Conservation (phyloP, 2,797 vertebrate species). For the Acanthurus leucopareius region DNA sequence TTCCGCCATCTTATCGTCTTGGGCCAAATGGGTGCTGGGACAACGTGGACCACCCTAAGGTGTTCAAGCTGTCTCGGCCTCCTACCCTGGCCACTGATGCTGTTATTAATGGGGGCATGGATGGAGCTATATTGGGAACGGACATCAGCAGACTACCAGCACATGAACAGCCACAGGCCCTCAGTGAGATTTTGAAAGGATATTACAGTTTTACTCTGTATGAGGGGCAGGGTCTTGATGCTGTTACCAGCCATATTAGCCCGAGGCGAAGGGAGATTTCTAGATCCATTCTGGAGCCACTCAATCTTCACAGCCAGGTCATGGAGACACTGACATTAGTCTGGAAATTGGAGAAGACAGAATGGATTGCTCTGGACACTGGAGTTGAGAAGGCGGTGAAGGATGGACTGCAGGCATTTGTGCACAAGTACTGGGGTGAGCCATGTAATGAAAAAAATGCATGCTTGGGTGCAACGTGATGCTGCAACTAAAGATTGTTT, state of each 20-base stretch:
- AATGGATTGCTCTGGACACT: conserved; percentile 70
- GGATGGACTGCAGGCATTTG: conserved; percentile 83
- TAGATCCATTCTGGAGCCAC: conserved; percentile 62
- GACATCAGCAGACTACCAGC: conserved; percentile 59
- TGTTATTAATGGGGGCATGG: conserved; percentile 90
- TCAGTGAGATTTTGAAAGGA: conserved; percentile 83
- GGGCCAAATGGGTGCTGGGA: conserved; percentile 92
- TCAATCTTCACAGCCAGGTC: conserved; percentile 79
- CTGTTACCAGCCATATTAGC: conserved; percentile 62
- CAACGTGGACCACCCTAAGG: conserved; percentile 75
- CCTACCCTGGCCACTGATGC: conserved; percentile 84
- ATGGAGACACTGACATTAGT: conserved; percentile 78
- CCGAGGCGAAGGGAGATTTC: conserved; percentile 82
- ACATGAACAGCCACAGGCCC: conserved; percentile 43
- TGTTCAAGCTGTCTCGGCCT: conserved; percentile 81
- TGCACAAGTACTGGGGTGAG: conserved; percentile 88
- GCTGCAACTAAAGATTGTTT: background rate
- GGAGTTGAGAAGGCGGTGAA: conserved; percentile 70
- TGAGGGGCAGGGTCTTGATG: conserved; percentile 65
- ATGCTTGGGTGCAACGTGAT: no score
- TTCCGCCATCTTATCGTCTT: conserved; percentile 56
- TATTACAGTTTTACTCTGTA: conserved; percentile 83
- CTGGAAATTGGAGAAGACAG: conserved; percentile 77
- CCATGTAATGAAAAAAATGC: no score
- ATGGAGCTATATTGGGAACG: conserved; percentile 87